Base-by-base conservation (phyloP, 1,140 invertebrate genomes). In the Euwallacea similis region DNA sequence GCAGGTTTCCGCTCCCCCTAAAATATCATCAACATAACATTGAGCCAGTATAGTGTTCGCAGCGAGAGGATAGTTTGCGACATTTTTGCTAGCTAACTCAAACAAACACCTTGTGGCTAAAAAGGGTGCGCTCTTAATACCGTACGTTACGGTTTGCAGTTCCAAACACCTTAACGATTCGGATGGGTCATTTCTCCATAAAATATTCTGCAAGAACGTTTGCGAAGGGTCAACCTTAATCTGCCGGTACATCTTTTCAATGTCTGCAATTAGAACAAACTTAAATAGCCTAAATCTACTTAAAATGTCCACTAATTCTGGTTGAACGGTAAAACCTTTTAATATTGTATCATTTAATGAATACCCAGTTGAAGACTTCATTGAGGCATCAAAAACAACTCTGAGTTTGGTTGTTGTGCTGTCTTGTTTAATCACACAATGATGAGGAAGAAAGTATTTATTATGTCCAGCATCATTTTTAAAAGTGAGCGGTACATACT, bases 391-490 rank as follows among this genome's bases (percentile, higher is more conserved):
- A 63, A 82, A 82, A 0, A 82, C 81, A 2, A 79, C 76, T n/a
- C 80, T 74, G 7, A 80, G 54, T 53, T 76, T 76, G 4, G 80
- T 81, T 0, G 77, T 0, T 59, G 65, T 10, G 73, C 74, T 2
- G 78, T 71, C 16, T 55, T 0, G 2, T 2, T 13, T 10, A 11
- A 50, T 10, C 46, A 85, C 80, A 7, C 75, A 75, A 62, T 83
- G 82, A 76, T 85, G 84, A 2, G 83, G 81, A 7, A 73, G 9
- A 53, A 84, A 72, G 74, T 84, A 84, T 76, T 74, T 61, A 61
- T 21, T 61, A 60, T 61, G 13, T 62, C n/a, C 2, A 3, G 46
- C 42, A 2, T 56, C 13, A 54, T 63, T 66, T 15, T 72, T 60
- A 6, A 62, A 3, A 9, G 41, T 41, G 42, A 70, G n/a, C 42